Conservation (phyloP, 2,797 vertebrate genomes). For the Ptychadena robeensis region DNA sequence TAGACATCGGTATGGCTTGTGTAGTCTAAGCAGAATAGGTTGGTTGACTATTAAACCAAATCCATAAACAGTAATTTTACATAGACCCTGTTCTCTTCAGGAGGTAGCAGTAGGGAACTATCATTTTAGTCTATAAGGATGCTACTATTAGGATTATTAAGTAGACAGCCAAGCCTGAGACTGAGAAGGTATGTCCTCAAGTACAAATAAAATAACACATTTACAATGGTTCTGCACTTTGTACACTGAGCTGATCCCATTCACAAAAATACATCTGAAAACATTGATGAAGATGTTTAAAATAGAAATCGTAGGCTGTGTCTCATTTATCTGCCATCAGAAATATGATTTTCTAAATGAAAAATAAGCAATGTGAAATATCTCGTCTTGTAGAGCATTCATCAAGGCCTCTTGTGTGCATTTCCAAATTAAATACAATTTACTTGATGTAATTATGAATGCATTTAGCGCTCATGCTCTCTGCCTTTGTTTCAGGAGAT, state of each 20-base stretch:
- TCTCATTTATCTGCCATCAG: background rate
- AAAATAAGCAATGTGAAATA: background rate
- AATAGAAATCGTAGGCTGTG: background rate
- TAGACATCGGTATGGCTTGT: no score
- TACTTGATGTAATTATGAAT: constrained; percentile 46
- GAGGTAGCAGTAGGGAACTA: no score
- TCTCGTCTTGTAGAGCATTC: constrained; percentile 1
- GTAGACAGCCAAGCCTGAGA: no score
- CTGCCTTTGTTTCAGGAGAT: constrained; percentile 36
- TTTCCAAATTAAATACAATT: constrained; percentile 40
- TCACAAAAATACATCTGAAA: background rate
- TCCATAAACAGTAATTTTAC: no score
- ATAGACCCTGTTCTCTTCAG: no score
- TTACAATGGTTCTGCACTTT: background rate
- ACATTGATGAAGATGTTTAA: background rate
- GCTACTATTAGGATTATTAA: no score
- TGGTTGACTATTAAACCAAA: no score
- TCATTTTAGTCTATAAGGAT: no score
- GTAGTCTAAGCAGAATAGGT: no score
- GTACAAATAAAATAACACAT: background rate
- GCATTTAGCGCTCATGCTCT: constrained; percentile 18
- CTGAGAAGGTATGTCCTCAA: no score
- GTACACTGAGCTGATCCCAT: background rate
- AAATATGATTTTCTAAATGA: background rate
- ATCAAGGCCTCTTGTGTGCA: constrained; percentile 40